Base-by-base conservation (phyloP, 1,140 invertebrate species). In the Calliopsis andreniformis region DNA sequence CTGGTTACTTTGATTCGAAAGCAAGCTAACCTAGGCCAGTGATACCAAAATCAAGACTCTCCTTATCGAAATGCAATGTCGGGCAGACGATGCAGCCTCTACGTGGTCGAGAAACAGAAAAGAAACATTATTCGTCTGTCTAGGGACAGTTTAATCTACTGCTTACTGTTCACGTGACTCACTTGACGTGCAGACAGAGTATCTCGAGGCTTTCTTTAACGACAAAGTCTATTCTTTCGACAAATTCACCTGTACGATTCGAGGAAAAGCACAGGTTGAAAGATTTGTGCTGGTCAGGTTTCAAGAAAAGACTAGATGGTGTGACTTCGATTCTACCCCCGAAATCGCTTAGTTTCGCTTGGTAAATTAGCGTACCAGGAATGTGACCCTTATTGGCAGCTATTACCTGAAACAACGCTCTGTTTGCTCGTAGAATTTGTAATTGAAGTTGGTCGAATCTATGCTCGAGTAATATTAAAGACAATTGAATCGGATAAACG, bases 61-160 rank as follows among this genome's bases (percentile, higher is more conserved):
- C 75, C 6, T 83, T 81, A 32, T 92, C 85, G 39, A 92, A 91
- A 64, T 87, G 85, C n/a, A 93, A 76, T 8, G 84, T 81, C 8
- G 93, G 93, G 68, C 86, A 91, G 18, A 92, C 62, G 0, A 93
- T 84, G 35, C 78, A 86, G 10, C 92, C 93, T 70, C 92, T 93
- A 62, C 55, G 88, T 87, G 64, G 80, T 10, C 61, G 51, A 28
- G 25, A 77, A 59, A 63, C 39, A n/a, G n/a, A n/a, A n/a, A n/a
- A n/a, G n/a, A n/a, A n/a, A n/a, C n/a, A n/a, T n/a, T n/a, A n/a
- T n/a, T n/a, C n/a, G n/a, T n/a, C n/a, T n/a, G n/a, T n/a, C n/a
- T n/a, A n/a, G n/a, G n/a, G n/a, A n/a, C n/a, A n/a, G n/a, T n/a
- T n/a, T n/a, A n/a, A n/a, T n/a, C n/a, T n/a, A n/a, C n/a, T n/a